Evolutionary conservation across 2,888 invertebrate genomes (phyloP), one percentile per base, ranked within the genome.

Genomic region (Tinea trinotella): DNA sequence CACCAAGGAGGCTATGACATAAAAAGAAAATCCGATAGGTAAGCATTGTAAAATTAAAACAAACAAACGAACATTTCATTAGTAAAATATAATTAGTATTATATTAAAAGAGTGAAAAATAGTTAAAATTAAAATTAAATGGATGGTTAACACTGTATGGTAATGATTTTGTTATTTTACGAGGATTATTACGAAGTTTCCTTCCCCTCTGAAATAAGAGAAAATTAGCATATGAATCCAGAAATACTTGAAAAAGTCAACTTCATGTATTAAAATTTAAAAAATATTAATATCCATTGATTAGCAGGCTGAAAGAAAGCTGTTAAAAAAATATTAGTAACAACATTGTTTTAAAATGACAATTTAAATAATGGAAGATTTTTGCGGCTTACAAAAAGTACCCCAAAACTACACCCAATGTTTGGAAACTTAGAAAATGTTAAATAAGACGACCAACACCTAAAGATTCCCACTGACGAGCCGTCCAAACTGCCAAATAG

Each of bases 1-100:
- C 95, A 95, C 95, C 95, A 95, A 69, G 93, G 91, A 74, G 95
- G 95, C 95, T 95, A 57, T 59, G 68, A 64, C 5, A 20, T 30
- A 53, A 4, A 18, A 22, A 54, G 17, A 53, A 62, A 57, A 53
- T 53, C 64, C 58, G 66, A 62, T 71, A 61, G 63, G 77, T 56
- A 76, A 73, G 81, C 81, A 63, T 55, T 30, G 35, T 24, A n/a
- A 52, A n/a, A 20, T n/a, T n/a, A n/a, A 52, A 55, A 40, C 19
- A 54, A 30, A 19, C 18, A 34, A 54, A 50, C 13, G 22, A 50
- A 17, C 3, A 22, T 2, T 20, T 2, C 7, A 30, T 52, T 52
- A 52, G 30, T 52, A 35, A 52, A 24, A 52, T 20, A 56, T 34
- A 22, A 3, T 2, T 22, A 9, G 20, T 12, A n/a, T 22, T 30